These are phyloP conservation scores for Pachydiplax longipennis DNA, from an alignment of 2,888 invertebrate species.

Conservation along the genomic window DNA sequence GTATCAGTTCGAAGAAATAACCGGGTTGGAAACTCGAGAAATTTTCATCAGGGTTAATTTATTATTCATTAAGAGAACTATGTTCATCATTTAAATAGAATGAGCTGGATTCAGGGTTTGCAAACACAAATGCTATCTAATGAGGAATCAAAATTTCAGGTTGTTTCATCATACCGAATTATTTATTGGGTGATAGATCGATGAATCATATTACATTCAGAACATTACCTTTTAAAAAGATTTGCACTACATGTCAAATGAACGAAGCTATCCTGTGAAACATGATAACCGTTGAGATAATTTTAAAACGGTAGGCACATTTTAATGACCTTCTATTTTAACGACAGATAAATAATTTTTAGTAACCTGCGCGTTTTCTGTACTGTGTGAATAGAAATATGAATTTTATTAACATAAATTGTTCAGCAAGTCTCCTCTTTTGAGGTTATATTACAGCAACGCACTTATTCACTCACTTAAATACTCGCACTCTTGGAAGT, in stretches of 20 bases:
- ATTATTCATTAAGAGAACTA: too few relatives aligned
- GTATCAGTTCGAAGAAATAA: too few relatives aligned
- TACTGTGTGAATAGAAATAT: not conserved
- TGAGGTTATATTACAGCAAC: not conserved
- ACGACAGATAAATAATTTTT: not conserved
- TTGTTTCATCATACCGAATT: not conserved
- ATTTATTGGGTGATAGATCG: conserved; percentile 3
- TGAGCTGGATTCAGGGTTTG: too few relatives aligned
- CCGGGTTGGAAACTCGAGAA: too few relatives aligned
- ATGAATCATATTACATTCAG: conserved; percentile 16
- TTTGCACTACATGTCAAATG: conserved; percentile 31
- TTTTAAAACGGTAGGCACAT: not conserved
- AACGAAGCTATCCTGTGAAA: conserved; percentile 10
- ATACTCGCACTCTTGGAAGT: not conserved
- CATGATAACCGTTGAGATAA: not conserved
- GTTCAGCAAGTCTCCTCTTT: not conserved
- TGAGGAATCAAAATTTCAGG: too few relatives aligned
- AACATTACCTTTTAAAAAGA: not conserved
- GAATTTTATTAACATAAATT: not conserved
- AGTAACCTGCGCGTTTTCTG: not conserved
- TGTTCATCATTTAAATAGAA: too few relatives aligned
- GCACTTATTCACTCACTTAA: not conserved
- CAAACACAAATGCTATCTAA: too few relatives aligned
- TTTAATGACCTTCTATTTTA: not conserved
- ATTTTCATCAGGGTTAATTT: too few relatives aligned